phyloP scores from a whole-genome alignment of 2,888 invertebrate genomes.

The Cryptophagus acutangulus region DNA sequence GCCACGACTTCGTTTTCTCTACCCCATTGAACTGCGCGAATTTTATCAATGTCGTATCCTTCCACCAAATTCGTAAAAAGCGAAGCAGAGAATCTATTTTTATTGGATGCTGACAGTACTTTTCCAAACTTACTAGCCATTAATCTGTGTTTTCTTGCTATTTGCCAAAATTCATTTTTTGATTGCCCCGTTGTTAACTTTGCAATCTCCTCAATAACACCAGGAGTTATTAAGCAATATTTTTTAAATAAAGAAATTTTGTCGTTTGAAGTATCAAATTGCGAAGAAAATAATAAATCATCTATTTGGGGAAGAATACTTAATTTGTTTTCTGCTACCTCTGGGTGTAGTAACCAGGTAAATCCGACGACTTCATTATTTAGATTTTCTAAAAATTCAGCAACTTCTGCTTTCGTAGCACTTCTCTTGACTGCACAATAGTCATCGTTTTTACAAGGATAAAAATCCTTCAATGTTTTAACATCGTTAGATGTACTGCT shows the following conservation, averaged over 20 bases:
- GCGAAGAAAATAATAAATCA: background rate
- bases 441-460: too few species aligned
- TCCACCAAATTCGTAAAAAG: conserved; percentile 3
- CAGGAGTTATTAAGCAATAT: background rate
- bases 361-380: conserved; percentile 1
- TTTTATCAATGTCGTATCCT: background rate
- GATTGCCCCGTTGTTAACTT: conserved; percentile 1
- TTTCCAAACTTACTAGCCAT: conserved; percentile 7
- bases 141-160: background rate
- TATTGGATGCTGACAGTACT: background rate
- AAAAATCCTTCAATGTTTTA: too few species aligned
- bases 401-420: background rate
- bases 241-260: background rate
- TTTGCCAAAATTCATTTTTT: conserved; percentile 1
- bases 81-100: conserved; percentile 4
- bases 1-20: background rate
- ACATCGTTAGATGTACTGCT: background rate
- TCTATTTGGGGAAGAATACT: background rate
- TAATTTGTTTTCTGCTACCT: background rate
- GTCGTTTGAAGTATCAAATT: background rate
- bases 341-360: conserved; percentile 7
- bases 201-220: background rate
- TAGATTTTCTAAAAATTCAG: background rate
- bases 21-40: background rate
- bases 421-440: background rate